Base-by-base conservation (phyloP, 2,888 invertebrate genomes). In the Habroteleia sp. region DNA sequence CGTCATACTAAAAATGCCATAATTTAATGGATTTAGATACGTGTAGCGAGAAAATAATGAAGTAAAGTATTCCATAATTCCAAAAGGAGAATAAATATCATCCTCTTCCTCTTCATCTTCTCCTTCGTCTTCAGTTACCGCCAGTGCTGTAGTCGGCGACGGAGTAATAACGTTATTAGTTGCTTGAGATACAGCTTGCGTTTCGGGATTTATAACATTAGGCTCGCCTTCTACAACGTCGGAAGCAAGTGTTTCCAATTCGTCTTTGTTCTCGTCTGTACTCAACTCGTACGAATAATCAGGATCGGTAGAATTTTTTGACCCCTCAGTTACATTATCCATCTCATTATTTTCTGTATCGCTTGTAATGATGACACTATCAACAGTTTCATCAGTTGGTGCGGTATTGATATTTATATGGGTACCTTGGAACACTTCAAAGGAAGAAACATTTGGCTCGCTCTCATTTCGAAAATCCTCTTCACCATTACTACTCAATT, bases 1-100 rank as follows among this genome's bases (percentile, higher is more conserved):
- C 48, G 92, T 85, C 80, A 93, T 79, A 54, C 93, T 91, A 84
- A 92, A 89, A 25, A 92, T 85, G 0, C 92, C 90, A 71, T 92
- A 90, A 80, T 91, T 90, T 3, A 93, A 86, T 0, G 93, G 93
- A 84, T 91, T 92, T 0, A 92, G 82, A 0, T 91, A 88, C 0
- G 91, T 89, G 66, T 92, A 82, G 85, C 91, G 91, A 16, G 90
- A 89, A 50, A 92, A 89, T 4, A 90, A 88, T 11, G 89, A 89
- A 3, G 91, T 80, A 6, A 92, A 90, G 1, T 91, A 91, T 11
- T 89, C 88, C 71, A 92, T 89, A 50, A 91, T 89, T 5, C 89
- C 87, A 3, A 89, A 72, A 0, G 85, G 84, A 1, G 83, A 83
- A 16, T 17, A 54, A 10, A 37, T 33, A 20, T 90, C 88, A 27